A percentile compares a stretch with the other conserved stretches of the same genome.
These are phyloP conservation scores for Sycobia sp. DNA, from an alignment of 1,140 invertebrate species.

Conservation along the genomic window DNA sequence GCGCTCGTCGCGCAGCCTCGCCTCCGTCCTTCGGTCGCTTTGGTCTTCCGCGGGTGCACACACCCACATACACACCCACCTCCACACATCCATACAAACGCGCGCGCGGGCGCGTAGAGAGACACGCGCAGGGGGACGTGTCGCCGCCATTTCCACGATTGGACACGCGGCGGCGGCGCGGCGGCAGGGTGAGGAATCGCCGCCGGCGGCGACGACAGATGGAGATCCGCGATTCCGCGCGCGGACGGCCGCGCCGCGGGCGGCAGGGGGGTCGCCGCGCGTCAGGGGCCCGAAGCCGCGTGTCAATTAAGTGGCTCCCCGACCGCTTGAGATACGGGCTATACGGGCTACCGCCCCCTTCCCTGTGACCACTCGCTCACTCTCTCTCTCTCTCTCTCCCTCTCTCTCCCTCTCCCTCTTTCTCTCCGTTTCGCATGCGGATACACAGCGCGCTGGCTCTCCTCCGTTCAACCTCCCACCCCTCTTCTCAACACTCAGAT, in stretches of 20 bases:
- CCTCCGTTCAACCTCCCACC: no score
- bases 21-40: no score
- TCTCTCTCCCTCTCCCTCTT: not conserved
- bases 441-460: no score
- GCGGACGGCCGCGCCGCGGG: slow-evolving; percentile 22
- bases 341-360: slow-evolving; percentile 42
- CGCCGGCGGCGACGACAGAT: slow-evolving; percentile 46
- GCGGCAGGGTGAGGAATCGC: slow-evolving; percentile 37
- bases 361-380: no score
- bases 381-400: not conserved
- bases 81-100: no score
- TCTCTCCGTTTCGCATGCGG: no score
- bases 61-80: no score
- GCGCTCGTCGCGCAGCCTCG: no score
- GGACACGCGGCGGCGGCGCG: slow-evolving; percentile 19
- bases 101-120: no score
- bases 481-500: no score
- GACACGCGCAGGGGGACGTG: slow-evolving; percentile 14
- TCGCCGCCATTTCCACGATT: slow-evolving; percentile 46
- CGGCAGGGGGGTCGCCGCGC: slow-evolving; percentile 57
- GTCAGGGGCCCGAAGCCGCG: slow-evolving; percentile 58
- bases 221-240: slow-evolving; percentile 53
- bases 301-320: slow-evolving; percentile 63
- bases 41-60: no score
- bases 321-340: slow-evolving; percentile 57